phyloP scores from a whole-genome alignment of 2,113 vertebrate genomes.

The Abramis brama region DNA sequence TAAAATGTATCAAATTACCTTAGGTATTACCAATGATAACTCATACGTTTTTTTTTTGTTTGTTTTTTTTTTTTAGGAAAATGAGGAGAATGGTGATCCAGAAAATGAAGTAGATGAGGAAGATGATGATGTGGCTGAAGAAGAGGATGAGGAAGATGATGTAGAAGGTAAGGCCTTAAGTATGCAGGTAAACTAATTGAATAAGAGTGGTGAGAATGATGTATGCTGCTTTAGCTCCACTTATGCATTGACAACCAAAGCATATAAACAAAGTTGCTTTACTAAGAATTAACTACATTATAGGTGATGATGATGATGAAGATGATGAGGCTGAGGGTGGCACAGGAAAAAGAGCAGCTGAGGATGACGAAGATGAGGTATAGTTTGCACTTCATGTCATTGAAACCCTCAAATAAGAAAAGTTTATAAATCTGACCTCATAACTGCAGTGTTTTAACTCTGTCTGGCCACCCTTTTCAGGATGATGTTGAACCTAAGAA shows the following conservation, averaged over 20 bases:
- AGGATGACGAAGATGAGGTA: constrained; percentile 81
- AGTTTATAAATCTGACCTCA: not conserved
- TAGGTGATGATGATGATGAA: constrained; percentile 89
- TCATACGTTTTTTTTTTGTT: not conserved
- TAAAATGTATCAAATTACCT: not conserved
- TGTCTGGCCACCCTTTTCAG: constrained; percentile 64
- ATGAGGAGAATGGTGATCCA: constrained; percentile 72
- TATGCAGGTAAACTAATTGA: not conserved
- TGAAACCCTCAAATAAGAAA: not conserved
- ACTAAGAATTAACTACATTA: constrained; percentile 59
- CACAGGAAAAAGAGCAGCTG: constrained; percentile 85
- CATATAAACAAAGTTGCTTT: not conserved
- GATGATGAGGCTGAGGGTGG: constrained; percentile 85
- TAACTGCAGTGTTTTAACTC: constrained; percentile 27
- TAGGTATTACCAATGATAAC: not conserved
- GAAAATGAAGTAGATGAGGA: constrained; percentile 74
- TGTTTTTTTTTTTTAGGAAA: constrained; percentile 54
- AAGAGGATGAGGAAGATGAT: constrained; percentile 72
- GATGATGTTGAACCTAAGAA: constrained; percentile 89
- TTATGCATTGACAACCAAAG: not conserved
- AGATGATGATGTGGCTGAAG: constrained; percentile 71
- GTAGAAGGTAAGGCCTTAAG: constrained; percentile 64
- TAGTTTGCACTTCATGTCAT: constrained; percentile 15
- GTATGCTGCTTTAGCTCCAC: constrained; percentile 2
- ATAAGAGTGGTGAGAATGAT: not conserved